These are phyloP conservation scores for Rhinichthys osculus DNA, from an alignment of 2,797 vertebrate genomes.

Conservation along the genomic window DNA sequence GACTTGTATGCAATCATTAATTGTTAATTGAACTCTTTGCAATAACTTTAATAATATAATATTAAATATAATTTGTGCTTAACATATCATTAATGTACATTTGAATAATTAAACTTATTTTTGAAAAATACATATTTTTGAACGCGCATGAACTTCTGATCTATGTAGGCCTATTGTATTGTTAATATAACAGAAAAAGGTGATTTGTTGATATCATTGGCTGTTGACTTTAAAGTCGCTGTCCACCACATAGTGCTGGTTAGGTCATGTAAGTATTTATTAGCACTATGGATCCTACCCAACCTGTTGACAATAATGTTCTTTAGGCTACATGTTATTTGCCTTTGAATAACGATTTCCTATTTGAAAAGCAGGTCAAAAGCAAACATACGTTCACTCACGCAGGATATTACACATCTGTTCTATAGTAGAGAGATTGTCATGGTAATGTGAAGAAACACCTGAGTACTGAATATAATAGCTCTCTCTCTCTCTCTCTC, in stretches of 20 bases:
- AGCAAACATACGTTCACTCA: slow-evolving; percentile 20
- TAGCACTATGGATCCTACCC: not conserved
- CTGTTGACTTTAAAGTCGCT: not conserved
- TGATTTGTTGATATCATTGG: not conserved
- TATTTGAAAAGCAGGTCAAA: slow-evolving; percentile 8
- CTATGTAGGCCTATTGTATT: not conserved
- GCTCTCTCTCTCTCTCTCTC: not conserved
- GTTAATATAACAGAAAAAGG: not conserved
- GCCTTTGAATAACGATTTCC: slow-evolving; percentile 16
- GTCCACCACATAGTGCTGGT: slow-evolving; percentile 39
- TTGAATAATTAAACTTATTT: not conserved
- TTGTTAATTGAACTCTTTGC: not conserved
- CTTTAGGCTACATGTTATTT: slow-evolving; percentile 1
- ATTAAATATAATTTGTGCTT: not conserved
- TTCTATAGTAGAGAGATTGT: not conserved
- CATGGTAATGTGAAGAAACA: slow-evolving; percentile 23
- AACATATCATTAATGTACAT: not conserved
- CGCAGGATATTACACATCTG: slow-evolving; percentile 5
- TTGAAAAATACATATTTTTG: not conserved
- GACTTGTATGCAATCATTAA: not conserved
- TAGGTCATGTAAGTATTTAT: not conserved
- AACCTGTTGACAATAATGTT: not conserved
- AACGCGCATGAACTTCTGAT: not conserved
- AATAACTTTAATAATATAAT: not conserved
- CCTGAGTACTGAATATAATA: not conserved